Evolutionary conservation across 2,113 vertebrate genomes (phyloP).

Genomic region (Halcyon malimbica): DNA sequence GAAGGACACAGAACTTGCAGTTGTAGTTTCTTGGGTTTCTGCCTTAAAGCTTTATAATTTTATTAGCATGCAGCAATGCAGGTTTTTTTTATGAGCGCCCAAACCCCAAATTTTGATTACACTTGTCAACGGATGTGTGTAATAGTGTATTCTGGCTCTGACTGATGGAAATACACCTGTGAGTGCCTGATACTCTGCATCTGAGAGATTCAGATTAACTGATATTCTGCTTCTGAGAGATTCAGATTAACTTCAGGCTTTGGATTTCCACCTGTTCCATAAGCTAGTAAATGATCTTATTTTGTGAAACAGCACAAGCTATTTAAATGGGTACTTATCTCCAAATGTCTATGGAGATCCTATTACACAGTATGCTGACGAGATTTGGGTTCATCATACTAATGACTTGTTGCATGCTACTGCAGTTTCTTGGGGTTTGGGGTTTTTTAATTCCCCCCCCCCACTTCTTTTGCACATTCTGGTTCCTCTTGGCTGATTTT

Average conservation of each 20-base stretch:
- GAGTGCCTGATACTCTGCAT: neutral
- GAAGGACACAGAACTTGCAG: neutral
- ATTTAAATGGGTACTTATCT: neutral
- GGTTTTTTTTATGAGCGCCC: neutral
- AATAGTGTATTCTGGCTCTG: neutral
- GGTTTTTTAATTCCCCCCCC: neutral
- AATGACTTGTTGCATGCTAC: neutral
- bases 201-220: neutral
- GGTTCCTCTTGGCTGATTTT: neutral
- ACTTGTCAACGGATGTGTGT: rapidly evolving
- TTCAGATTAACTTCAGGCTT: neutral
- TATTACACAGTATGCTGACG: rapidly evolving
- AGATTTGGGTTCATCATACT: neutral
- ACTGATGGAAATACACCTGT: neutral
- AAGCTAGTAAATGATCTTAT: neutral
- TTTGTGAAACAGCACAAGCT: neutral
- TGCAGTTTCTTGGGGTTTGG: neutral
- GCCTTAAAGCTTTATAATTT: neutral
- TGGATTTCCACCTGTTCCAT: neutral
- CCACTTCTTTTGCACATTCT: neutral
- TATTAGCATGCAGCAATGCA: rapidly evolving
- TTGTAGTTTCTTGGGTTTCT: rapidly evolving
- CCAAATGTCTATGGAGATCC: neutral
- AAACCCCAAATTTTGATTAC: neutral
- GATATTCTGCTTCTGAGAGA: neutral